Conservation (phyloP, 2,888 invertebrate species). For the Sphaerophoria taeniata region DNA sequence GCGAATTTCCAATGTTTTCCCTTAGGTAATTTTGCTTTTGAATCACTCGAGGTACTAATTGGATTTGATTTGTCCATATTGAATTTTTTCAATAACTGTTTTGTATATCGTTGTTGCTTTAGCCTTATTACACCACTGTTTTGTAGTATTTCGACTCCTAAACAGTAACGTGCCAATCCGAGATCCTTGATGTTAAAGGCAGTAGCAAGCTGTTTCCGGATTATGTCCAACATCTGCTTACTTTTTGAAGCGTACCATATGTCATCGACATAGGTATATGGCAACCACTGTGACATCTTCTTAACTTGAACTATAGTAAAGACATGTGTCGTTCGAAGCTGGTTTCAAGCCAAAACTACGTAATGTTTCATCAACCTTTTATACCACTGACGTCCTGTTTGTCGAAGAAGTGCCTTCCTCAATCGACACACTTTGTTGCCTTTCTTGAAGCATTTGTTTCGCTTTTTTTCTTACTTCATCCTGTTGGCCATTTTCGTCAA, state of each 20-base stretch:
- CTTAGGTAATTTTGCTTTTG: conserved; percentile 22
- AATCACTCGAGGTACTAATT: neutral
- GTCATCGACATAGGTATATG: conserved; percentile 32
- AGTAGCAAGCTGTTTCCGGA: conserved; percentile 12
- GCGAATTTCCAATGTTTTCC: neutral
- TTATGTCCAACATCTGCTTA: conserved; percentile 20
- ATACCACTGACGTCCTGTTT: conserved; percentile 34
- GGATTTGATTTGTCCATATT: conserved; percentile 33
- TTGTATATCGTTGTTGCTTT: conserved; percentile 35
- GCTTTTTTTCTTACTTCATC: conserved; percentile 23
- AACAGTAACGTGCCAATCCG: conserved; percentile 25
- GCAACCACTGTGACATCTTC: neutral
- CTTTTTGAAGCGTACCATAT: conserved; percentile 33
- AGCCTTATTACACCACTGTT: conserved; percentile 26
- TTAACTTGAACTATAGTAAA: neutral
- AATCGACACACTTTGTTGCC: conserved; percentile 29
- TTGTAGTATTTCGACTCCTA: conserved; percentile 46
- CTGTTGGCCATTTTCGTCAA: conserved; percentile 4
- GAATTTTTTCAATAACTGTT: conserved; percentile 29
- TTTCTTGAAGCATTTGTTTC: conserved; percentile 35
- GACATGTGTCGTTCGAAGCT: conserved; percentile 20
- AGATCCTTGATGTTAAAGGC: conserved; percentile 46
- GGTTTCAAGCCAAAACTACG: conserved; percentile 16
- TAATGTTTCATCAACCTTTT: conserved; percentile 23
- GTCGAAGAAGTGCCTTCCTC: conserved; percentile 29